Evolutionary conservation across 2,113 vertebrate genomes (phyloP).

Genomic region (Nipponia nippon): DNA sequence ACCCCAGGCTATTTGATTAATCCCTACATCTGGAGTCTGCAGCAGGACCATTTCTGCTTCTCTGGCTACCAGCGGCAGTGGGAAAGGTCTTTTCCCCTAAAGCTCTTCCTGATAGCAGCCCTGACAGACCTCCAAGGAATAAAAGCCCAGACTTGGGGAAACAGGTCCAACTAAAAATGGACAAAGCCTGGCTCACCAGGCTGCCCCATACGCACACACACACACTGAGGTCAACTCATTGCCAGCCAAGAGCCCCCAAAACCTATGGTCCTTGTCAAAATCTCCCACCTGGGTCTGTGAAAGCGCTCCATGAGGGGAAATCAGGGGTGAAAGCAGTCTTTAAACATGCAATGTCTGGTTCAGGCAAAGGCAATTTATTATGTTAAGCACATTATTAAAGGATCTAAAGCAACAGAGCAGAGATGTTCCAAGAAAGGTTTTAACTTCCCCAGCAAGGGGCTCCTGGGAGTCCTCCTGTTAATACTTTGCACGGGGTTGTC

Average conservation of each 20-base stretch:
- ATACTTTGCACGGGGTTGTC: background rate
- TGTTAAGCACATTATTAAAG: constrained; percentile 32
- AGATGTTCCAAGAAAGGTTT: constrained; percentile 28
- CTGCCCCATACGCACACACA: background rate
- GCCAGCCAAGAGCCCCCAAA: background rate
- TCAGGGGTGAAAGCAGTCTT: background rate
- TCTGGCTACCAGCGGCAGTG: background rate
- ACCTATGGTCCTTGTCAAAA: background rate
- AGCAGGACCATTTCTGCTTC: background rate
- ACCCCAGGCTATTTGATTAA: background rate
- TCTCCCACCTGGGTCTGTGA: background rate
- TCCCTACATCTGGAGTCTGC: background rate
- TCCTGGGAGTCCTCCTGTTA: constrained; percentile 45
- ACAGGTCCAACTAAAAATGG: background rate
- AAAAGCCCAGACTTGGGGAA: background rate
- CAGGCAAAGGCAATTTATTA: constrained; percentile 39
- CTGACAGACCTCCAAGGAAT: background rate
- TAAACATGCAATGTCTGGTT: background rate
- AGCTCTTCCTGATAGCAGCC: background rate
- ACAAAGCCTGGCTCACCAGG: background rate
- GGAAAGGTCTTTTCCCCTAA: background rate
- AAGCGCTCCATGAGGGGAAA: background rate
- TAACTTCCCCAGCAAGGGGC: constrained; percentile 5
- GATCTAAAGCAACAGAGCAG: constrained; percentile 33
- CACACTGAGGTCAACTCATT: background rate